A percentile compares a stretch with the other conserved stretches of the same genome.
Conservation (phyloP, 2,797 vertebrate genomes). For the Mastacembelus armatus region DNA sequence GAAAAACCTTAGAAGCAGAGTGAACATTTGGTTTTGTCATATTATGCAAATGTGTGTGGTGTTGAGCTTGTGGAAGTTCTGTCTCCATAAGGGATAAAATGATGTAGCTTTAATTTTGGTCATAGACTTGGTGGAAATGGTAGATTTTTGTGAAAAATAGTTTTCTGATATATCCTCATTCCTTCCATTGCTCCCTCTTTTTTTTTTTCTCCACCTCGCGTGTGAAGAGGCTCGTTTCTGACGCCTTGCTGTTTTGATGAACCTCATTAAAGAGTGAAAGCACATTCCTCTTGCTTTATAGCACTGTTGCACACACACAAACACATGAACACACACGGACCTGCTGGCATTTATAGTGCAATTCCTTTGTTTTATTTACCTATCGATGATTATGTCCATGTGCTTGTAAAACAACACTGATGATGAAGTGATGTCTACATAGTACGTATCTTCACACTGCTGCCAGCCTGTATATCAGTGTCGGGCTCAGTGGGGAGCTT, state of each 20-base stretch:
- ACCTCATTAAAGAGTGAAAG: slow-evolving; percentile 64
- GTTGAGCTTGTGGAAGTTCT: too few species aligned
- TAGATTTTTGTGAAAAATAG: too few species aligned
- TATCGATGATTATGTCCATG: slow-evolving; percentile 57
- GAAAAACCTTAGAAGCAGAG: too few species aligned
- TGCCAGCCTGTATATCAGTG: slow-evolving; percentile 12
- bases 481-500: slow-evolving; percentile 17
- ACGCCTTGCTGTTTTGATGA: slow-evolving; percentile 58
- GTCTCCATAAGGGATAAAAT: too few species aligned
- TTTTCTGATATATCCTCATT: too few species aligned
- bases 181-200: background rate
- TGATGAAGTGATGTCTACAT: slow-evolving; percentile 44
- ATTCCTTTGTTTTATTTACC: slow-evolving; percentile 52
- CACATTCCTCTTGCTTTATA: slow-evolving; percentile 66
- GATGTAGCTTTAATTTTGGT: too few species aligned
- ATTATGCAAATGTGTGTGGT: too few species aligned
- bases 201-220: slow-evolving; percentile 47
- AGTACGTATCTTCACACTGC: slow-evolving; percentile 20
- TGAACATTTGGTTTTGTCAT: too few species aligned
- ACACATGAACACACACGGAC: slow-evolving; percentile 24
- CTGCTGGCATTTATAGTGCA: slow-evolving; percentile 52
- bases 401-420: slow-evolving; percentile 66
- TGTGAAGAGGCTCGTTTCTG: slow-evolving; percentile 62
- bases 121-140: too few species aligned
- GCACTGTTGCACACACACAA: slow-evolving; percentile 24